phyloP scores from a whole-genome alignment of 2,888 invertebrate genomes.

The Dicyrtoma fusca region DNA sequence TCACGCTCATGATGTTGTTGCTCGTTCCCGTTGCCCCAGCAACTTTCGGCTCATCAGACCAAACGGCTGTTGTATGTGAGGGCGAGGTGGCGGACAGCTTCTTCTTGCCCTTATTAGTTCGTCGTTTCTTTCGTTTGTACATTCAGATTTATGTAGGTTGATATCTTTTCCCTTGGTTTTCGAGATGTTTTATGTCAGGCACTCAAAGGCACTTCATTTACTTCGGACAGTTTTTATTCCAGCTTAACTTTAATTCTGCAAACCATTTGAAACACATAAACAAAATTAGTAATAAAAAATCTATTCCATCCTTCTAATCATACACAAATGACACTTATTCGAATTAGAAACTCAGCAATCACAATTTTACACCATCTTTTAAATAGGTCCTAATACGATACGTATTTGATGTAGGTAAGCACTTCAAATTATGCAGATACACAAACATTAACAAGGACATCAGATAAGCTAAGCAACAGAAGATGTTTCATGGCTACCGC shows the following conservation, averaged over 20 bases:
- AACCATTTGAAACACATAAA: too few species aligned
- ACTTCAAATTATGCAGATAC: too few species aligned
- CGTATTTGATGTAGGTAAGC: too few species aligned
- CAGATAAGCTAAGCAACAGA: too few species aligned
- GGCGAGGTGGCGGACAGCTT: slow-evolving; percentile 27
- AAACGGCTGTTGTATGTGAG: background rate
- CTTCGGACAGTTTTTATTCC: background rate
- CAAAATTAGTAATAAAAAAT: too few species aligned
- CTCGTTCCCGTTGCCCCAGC: slow-evolving; percentile 2
- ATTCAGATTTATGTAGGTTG: slow-evolving; percentile 39
- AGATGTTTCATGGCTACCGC: too few species aligned
- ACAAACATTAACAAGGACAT: too few species aligned
- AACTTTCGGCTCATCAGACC: background rate
- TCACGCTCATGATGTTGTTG: slow-evolving; percentile 41
- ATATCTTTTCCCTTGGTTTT: slow-evolving; percentile 6
- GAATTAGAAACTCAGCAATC: too few species aligned
- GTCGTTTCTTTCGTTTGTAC: slow-evolving; percentile 44
- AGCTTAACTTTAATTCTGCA: background rate
- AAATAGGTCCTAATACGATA: too few species aligned
- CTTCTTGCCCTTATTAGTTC: slow-evolving; percentile 43
- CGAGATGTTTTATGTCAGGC: slow-evolving; percentile 22
- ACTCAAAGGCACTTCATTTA: slow-evolving; percentile 31
- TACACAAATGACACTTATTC: too few species aligned
- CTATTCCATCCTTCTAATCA: too few species aligned
- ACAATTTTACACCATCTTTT: too few species aligned